phyloP scores from a whole-genome alignment of 2,888 invertebrate species.

The Cybosia mesomella region DNA sequence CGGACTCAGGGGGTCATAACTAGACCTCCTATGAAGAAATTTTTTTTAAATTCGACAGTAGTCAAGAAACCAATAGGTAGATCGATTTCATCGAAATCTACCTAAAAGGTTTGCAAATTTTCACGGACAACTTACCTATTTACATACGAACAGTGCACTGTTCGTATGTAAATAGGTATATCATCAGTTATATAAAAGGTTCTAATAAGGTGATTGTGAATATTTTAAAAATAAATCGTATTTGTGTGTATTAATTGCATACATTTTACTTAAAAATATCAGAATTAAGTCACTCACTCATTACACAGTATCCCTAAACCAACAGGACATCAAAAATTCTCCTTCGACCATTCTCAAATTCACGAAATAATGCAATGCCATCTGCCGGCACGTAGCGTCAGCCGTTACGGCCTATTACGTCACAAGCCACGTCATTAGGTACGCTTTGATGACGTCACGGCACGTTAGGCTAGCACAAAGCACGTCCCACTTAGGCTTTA shows the following conservation, averaged over 20 bases:
- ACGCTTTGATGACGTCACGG: slow-evolving; percentile 74
- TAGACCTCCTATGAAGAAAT: too few relatives aligned
- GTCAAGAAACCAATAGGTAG: too few relatives aligned
- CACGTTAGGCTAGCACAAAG: slow-evolving; percentile 63
- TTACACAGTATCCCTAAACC: slow-evolving; percentile 3
- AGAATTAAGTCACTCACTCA: too few relatives aligned
- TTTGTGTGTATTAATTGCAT: not conserved
- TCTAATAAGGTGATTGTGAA: too few relatives aligned
- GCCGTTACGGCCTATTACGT: slow-evolving; percentile 66
- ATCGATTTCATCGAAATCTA: too few relatives aligned
- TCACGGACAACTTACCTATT: too few relatives aligned
- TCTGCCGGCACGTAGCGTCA: slow-evolving; percentile 42
- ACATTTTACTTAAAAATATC: not conserved
- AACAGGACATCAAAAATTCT: slow-evolving; percentile 16
- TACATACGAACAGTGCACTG: too few relatives aligned
- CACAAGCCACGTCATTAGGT: slow-evolving; percentile 66
- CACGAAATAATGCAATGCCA: slow-evolving; percentile 52
- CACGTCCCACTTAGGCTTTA: slow-evolving; percentile 55
- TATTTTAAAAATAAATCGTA: too few relatives aligned
- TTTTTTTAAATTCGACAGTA: too few relatives aligned
- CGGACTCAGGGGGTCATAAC: too few relatives aligned
- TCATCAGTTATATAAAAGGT: too few relatives aligned
- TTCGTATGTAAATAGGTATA: too few relatives aligned
- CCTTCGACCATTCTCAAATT: slow-evolving; percentile 26
- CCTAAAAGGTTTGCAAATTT: not conserved